Evolutionary conservation across 2,888 invertebrate genomes (phyloP).

Genomic region (Lasioglossum lativentre): DNA sequence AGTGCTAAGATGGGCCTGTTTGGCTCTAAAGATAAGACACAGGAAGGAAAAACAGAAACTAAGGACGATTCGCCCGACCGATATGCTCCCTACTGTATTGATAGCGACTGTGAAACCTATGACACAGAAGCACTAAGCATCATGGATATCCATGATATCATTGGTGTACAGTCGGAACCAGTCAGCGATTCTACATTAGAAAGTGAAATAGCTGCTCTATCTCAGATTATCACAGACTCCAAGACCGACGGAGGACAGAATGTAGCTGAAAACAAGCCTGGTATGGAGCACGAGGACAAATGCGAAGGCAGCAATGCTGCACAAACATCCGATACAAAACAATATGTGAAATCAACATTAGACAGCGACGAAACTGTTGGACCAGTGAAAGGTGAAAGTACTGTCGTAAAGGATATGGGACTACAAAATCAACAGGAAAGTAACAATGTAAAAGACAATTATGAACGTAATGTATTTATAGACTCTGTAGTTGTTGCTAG

Average conservation of each 20-base stretch:
- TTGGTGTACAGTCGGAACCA: constrained; percentile 75
- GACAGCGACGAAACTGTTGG: not conserved
- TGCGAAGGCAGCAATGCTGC: not conserved
- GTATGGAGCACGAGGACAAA: not conserved
- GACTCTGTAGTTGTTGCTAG: not conserved
- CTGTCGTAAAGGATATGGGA: not conserved
- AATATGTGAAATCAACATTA: not conserved
- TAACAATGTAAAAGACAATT: constrained; percentile 3
- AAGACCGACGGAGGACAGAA: constrained; percentile 65
- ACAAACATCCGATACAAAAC: not conserved
- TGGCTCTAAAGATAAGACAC: constrained; percentile 77
- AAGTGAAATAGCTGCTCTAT: constrained; percentile 81
- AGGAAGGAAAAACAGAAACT: constrained; percentile 61
- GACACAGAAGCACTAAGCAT: constrained; percentile 78
- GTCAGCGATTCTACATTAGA: constrained; percentile 79
- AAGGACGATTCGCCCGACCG: constrained; percentile 70
- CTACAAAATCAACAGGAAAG: not conserved
- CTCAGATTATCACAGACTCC: constrained; percentile 80
- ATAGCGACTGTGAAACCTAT: constrained; percentile 78
- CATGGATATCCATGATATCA: constrained; percentile 80
- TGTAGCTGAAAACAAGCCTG: not conserved
- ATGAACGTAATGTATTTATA: constrained; percentile 2
- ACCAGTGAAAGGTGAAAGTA: not conserved
- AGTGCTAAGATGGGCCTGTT: constrained; percentile 79
- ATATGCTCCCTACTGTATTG: constrained; percentile 75